Percentiles rank a stretch among this genome's conserved stretches.
Conservation (phyloP, 30 jellyfish, hydroid and myxozoan species). For the Nemopilema nomurai region DNA sequence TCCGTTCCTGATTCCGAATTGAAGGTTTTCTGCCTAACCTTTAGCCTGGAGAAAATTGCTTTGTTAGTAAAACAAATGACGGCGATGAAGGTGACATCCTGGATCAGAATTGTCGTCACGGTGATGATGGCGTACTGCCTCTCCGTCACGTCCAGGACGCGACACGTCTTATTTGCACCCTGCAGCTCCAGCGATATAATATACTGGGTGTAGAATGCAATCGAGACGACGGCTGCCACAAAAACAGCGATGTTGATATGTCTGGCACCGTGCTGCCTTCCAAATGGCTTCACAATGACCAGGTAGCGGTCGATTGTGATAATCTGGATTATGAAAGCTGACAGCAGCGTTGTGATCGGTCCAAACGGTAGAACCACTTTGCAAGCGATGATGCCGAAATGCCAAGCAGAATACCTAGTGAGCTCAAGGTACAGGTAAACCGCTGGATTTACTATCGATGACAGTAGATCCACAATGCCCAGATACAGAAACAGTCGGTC, state of each 20-base stretch:
- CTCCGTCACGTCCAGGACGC: conserved; percentile 24
- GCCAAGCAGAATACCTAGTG: conserved; percentile 75
- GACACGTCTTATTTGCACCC: conserved; percentile 26
- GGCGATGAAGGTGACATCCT: conserved; percentile 53
- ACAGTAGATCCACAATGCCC: conserved; percentile 73
- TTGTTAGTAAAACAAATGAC: conserved; percentile 73
- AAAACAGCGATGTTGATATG: conserved; percentile 53
- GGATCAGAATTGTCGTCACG: conserved; percentile 50
- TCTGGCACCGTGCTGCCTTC: conserved; percentile 41
- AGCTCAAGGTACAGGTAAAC: conserved; percentile 65
- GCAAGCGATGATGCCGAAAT: conserved; percentile 89
- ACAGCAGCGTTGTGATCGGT: conserved; percentile 71
- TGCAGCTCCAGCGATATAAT: conserved; percentile 14
- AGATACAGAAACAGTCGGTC: conserved; percentile 74
- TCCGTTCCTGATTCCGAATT: conserved; percentile 37
- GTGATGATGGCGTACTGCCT: conserved; percentile 61
- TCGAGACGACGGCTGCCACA: conserved; percentile 35
- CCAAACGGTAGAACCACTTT: conserved; percentile 71
- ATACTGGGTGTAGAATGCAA: conserved; percentile 58
- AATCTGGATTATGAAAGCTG: conserved; percentile 78
- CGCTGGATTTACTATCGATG: conserved; percentile 85
- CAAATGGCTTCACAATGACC: conserved; percentile 79
- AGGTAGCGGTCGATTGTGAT: conserved; percentile 87
- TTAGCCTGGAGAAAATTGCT: conserved; percentile 8
- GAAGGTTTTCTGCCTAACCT: conserved; percentile 11